Conservation (phyloP, 2,797 vertebrate species). For the Rhadinocentrus ornatus region DNA sequence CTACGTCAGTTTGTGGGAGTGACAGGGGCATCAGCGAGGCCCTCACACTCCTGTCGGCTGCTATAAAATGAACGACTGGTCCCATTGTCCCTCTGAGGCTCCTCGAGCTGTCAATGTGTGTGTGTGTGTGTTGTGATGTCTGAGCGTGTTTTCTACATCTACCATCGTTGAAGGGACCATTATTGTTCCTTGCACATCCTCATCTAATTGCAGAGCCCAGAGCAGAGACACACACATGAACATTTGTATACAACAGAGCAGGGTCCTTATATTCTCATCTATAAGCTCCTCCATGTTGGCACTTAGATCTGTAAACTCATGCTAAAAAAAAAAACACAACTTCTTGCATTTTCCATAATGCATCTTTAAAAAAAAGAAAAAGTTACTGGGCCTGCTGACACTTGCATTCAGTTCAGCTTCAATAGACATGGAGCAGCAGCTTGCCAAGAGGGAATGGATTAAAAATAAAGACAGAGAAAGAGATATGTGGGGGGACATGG, state of each 20-base stretch:
- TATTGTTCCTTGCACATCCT: constrained; percentile 37
- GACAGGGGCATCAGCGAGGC: constrained; percentile 28
- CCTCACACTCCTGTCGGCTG: constrained; percentile 44
- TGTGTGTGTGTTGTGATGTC: constrained; percentile 11
- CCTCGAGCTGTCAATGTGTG: constrained; percentile 12
- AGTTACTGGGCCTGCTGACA: constrained; percentile 67
- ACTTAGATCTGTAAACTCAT: constrained; percentile 35
- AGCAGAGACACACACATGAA: constrained; percentile 12
- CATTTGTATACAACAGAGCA: constrained; percentile 9
- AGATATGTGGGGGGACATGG: constrained; percentile 35
- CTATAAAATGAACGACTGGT: constrained; percentile 56
- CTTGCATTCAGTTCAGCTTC: constrained; percentile 77
- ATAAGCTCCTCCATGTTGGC: constrained; percentile 27
- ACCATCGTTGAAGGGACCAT: constrained; percentile 31
- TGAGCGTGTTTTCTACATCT: constrained; percentile 23
- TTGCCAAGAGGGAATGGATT: constrained; percentile 78
- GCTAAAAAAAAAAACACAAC: constrained; percentile 40
- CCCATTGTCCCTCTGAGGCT: constrained; percentile 57
- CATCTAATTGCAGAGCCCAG: constrained; percentile 23
- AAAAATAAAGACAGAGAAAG: constrained; percentile 69
- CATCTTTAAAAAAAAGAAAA: constrained; percentile 70
- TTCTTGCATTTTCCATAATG: constrained; percentile 62
- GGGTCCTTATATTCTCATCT: constrained; percentile 32
- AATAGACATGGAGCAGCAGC: constrained; percentile 70
- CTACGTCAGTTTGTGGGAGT: constrained; percentile 42